These are phyloP conservation scores for Amblyornis subalaris DNA, from an alignment of 2,113 vertebrate species.

Conservation along the genomic window DNA sequence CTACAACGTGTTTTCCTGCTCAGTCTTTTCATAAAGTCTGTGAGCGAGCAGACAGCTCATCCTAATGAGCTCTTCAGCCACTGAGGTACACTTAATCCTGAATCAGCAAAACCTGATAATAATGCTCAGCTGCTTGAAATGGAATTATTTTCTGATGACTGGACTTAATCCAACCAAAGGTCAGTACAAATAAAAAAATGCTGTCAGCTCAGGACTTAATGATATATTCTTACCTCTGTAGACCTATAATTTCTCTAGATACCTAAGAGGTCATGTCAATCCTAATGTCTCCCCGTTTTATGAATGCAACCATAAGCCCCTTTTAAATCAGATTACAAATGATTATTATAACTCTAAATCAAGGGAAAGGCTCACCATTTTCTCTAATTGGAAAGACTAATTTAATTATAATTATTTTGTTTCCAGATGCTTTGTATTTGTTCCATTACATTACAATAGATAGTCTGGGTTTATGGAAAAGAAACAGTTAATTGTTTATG, in stretches of 20 bases:
- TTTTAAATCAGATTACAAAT: slow-evolving; percentile 67
- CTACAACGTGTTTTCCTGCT: neutral
- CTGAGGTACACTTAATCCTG: slow-evolving; percentile 62
- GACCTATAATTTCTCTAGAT: slow-evolving; percentile 60
- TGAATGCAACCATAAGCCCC: slow-evolving; percentile 58
- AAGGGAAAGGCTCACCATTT: slow-evolving; percentile 21
- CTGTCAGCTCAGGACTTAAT: slow-evolving; percentile 51
- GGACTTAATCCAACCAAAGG: slow-evolving; percentile 64
- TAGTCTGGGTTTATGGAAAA: slow-evolving; percentile 45
- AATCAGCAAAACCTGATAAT: slow-evolving; percentile 65
- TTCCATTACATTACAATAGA: slow-evolving; percentile 58
- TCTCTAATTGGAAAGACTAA: slow-evolving; percentile 71
- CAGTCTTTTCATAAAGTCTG: neutral
- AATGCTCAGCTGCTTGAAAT: slow-evolving; percentile 69
- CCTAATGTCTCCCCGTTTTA: slow-evolving; percentile 65
- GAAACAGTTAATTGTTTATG: slow-evolving; percentile 63
- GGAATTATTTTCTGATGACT: slow-evolving; percentile 69
- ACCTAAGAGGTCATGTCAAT: slow-evolving; percentile 66
- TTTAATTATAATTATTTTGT: slow-evolving; percentile 55
- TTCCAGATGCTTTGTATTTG: slow-evolving; percentile 64
- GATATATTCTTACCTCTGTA: slow-evolving; percentile 47
- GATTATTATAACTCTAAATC: slow-evolving; percentile 58
- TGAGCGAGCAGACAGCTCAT: neutral
- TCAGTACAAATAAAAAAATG: slow-evolving; percentile 40
- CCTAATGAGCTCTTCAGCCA: slow-evolving; percentile 20